Evolutionary conservation across 2,888 invertebrate genomes (phyloP).

Genomic region (Melanchra persicariae): DNA sequence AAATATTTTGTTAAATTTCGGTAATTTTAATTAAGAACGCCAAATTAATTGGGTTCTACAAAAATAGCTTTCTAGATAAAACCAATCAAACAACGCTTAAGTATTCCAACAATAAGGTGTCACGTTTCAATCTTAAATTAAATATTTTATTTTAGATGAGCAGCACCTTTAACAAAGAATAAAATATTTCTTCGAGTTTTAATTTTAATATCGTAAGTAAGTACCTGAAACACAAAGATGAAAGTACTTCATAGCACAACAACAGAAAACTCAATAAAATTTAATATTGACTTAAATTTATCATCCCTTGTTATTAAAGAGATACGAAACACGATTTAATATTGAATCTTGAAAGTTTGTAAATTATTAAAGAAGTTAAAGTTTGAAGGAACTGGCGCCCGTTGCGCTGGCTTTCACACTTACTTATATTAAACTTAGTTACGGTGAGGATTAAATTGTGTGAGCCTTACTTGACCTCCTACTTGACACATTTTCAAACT

Average conservation of each 20-base stretch:
- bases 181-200: constrained; percentile 39
- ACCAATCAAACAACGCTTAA: constrained; percentile 36
- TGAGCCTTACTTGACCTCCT: constrained; percentile 12
- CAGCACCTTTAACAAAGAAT: no score
- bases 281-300: constrained; percentile 63
- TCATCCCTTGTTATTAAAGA: constrained; percentile 56
- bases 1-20: constrained; percentile 27
- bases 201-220: constrained; percentile 50
- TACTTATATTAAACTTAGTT: constrained; percentile 39
- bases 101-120: constrained; percentile 37
- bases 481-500: not conserved
- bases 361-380: constrained; percentile 58
- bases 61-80: constrained; percentile 10
- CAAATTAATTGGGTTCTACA: constrained; percentile 23
- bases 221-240: constrained; percentile 48
- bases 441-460: constrained; percentile 23
- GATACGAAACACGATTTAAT: constrained; percentile 59
- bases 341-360: constrained; percentile 61
- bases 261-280: constrained; percentile 58
- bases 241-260: constrained; percentile 52
- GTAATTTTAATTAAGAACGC: constrained; percentile 23
- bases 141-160: constrained; percentile 39
- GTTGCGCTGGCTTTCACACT: constrained; percentile 43
- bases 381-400: constrained; percentile 39
- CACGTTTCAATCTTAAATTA: constrained; percentile 44